phyloP scores from a whole-genome alignment of 2,888 invertebrate genomes.

The Callinectes sapidus region DNA sequence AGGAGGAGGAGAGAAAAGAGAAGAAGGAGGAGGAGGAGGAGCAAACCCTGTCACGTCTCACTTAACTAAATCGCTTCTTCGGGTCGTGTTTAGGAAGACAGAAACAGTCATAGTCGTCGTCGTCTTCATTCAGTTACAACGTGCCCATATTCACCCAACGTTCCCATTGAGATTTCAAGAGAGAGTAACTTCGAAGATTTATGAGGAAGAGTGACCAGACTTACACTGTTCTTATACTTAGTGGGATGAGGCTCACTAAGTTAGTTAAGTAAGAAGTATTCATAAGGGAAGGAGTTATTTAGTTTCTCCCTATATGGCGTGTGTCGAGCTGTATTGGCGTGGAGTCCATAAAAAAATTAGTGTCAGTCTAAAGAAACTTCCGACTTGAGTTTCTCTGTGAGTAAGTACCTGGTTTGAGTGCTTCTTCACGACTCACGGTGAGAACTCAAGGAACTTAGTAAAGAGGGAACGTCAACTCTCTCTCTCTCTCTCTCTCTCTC shows the following conservation, averaged over 20 bases:
- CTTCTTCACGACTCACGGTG: neutral
- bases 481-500: neutral
- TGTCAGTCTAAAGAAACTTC: neutral
- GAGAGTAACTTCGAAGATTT: neutral
- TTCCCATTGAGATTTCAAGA: neutral
- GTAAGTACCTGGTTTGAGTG: neutral
- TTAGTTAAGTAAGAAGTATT: neutral
- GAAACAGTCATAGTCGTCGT: neutral
- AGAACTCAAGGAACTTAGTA: neutral
- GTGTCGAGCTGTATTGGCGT: neutral
- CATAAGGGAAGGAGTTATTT: neutral
- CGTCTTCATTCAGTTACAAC: neutral
- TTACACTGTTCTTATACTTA: neutral
- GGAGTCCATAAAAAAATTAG: neutral
- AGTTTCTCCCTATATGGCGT: neutral
- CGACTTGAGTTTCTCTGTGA: neutral
- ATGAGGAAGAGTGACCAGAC: neutral
- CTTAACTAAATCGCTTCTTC: neutral
- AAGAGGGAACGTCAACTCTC: neutral
- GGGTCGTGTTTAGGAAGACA: neutral
- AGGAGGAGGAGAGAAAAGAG: neutral
- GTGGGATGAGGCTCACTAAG: neutral
- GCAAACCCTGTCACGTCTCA: neutral
- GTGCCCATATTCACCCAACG: neutral
- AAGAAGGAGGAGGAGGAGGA: conserved; percentile 1